Evolutionary conservation across 1,140 invertebrate species (phyloP), one percentile per base, ranked within the genome.

Genomic region (Anoplophora glabripennis): DNA sequence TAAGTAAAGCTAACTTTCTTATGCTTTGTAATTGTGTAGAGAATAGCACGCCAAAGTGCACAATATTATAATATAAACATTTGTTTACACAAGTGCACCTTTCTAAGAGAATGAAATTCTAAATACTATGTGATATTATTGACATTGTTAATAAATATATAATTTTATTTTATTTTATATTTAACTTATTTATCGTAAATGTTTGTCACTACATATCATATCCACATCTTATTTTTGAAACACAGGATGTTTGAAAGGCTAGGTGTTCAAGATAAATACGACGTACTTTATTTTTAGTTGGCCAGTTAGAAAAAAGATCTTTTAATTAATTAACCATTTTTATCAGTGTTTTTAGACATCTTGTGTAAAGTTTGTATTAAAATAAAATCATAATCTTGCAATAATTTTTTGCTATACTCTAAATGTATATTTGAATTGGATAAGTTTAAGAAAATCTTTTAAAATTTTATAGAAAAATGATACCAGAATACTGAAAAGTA

Each of bases 81-180:
- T 65, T 28, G 21, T 62, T 57, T 61, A 68, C 65, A 69, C 68
- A 72, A 72, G 70, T 72, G 70, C 70, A 72, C 70, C 70, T 72
- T 70, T 59, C 53, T 40, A 53, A 11, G 17, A 57, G 64, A 71
- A 65, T 60, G 52, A 69, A 66, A 72, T 72, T 72, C 70, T 72
- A 72, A 72, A 72, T 63, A 59, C 67, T 69, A 67, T 71, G 69
- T 71, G 69, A 71, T 71, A 71, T 65, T 69, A 57, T 57, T 44
- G 40, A 64, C 52, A 28, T 17, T 47, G 47, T 61, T 57, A 21
- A 48, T 33, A 40, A 47, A 18, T 54, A 21, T 53, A 55, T 40
- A 15, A 53, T 18, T 38, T 21, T 45, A 44, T 10, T 41, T 47
- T 8, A 14, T 51, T n/a, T 38, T 12, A 17, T 17, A 15, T 58